Evolutionary conservation across 2,888 invertebrate species (phyloP).

Genomic region (Cancer borealis): DNA sequence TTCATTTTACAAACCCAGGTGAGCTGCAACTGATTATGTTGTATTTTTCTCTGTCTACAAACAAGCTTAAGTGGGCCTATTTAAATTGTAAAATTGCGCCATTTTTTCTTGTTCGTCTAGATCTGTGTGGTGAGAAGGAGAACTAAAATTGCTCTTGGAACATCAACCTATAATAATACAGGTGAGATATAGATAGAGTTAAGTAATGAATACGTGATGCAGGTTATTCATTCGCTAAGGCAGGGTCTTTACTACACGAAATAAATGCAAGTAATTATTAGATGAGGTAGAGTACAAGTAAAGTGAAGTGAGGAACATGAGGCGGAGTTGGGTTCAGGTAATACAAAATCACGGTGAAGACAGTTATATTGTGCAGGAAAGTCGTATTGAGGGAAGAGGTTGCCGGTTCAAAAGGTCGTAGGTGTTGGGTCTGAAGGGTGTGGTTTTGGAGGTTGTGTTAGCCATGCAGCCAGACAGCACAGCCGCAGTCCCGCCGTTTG

Average conservation of each 20-base stretch:
- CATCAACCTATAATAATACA: neutral
- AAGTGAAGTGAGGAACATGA: neutral
- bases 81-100: slow-evolving; percentile 6
- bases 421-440: neutral
- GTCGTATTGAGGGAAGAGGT: neutral
- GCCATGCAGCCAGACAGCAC: slow-evolving; percentile 4
- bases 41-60: neutral
- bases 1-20: neutral
- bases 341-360: neutral
- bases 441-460: neutral
- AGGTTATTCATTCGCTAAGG: neutral
- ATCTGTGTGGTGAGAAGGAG: neutral
- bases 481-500: neutral
- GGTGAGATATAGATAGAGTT: slow-evolving; percentile 11
- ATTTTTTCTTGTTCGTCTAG: slow-evolving; percentile 23
- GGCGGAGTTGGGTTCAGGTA: neutral
- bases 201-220: neutral
- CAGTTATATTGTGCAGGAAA: neutral
- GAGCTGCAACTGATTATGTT: neutral
- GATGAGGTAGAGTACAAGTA: neutral
- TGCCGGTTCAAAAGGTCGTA: neutral
- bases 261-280: neutral
- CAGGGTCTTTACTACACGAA: neutral
- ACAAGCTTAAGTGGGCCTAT: neutral
- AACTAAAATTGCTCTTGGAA: neutral